Evolutionary conservation across 1,140 invertebrate species (phyloP).

Genomic region (Bombus picipes): DNA sequence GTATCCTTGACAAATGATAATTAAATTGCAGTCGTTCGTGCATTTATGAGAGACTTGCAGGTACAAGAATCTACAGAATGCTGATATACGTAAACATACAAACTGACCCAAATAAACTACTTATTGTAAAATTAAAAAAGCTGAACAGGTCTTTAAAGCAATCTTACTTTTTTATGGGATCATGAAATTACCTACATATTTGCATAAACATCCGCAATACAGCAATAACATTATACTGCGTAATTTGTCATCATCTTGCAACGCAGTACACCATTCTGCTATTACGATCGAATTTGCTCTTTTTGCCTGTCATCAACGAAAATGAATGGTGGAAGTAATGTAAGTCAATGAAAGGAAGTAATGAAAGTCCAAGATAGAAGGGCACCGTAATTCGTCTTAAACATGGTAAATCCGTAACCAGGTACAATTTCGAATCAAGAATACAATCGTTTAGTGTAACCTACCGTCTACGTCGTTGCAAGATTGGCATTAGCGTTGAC

Average conservation of each 20-base stretch:
- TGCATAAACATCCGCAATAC: neutral
- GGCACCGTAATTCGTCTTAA: neutral
- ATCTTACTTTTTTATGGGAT: neutral
- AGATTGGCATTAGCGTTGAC: neutral
- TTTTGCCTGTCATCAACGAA: neutral
- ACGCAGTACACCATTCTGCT: neutral
- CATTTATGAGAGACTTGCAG: too few relatives aligned
- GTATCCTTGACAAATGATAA: too few relatives aligned
- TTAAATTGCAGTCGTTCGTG: too few relatives aligned
- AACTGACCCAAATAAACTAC: neutral
- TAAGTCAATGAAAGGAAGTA: neutral
- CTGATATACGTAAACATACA: neutral
- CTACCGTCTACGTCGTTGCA: too few relatives aligned
- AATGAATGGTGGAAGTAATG: neutral
- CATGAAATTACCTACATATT: neutral
- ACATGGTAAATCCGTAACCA: neutral
- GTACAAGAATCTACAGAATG: too few relatives aligned
- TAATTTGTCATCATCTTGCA: too few relatives aligned
- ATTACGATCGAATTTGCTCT: neutral
- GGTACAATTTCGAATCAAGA: neutral
- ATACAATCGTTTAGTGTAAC: neutral
- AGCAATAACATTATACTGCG: neutral
- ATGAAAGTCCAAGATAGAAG: neutral
- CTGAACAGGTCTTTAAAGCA: neutral
- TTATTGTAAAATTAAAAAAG: neutral